These are phyloP conservation scores for Cephalopterus ornatus DNA, from an alignment of 2,113 vertebrate species.

Conservation along the genomic window DNA sequence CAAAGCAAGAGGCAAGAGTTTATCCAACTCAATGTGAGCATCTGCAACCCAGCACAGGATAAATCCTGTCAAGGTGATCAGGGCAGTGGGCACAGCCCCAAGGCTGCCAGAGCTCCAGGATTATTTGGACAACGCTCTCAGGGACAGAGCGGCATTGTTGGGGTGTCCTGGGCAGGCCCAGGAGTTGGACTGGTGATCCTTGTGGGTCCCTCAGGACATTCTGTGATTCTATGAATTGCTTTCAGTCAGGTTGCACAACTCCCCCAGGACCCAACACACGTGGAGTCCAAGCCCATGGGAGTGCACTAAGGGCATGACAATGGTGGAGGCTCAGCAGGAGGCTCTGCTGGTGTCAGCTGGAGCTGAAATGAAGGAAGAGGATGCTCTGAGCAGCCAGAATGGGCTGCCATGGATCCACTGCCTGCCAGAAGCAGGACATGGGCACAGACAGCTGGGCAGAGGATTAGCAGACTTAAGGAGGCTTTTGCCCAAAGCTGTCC, in stretches of 20 bases:
- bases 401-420: accelerated
- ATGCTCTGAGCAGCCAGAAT: background rate
- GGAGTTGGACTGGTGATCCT: accelerated
- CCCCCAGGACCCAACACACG: background rate
- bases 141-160: background rate
- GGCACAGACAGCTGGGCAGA: background rate
- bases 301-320: background rate
- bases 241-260: background rate
- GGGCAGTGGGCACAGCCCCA: background rate
- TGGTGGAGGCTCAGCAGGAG: background rate
- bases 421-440: background rate
- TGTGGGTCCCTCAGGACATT: background rate
- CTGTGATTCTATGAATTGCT: background rate
- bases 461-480: background rate
- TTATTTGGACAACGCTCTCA: background rate
- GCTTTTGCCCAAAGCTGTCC: background rate
- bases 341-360: background rate
- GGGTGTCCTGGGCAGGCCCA: background rate
- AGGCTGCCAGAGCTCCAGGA: background rate
- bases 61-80: background rate
- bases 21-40: background rate
- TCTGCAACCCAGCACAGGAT: background rate
- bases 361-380: background rate
- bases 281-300: background rate
- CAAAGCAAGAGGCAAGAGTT: background rate